These are phyloP conservation scores for Stenodema calcarata DNA, from an alignment of 2,888 invertebrate genomes.

Conservation along the genomic window DNA sequence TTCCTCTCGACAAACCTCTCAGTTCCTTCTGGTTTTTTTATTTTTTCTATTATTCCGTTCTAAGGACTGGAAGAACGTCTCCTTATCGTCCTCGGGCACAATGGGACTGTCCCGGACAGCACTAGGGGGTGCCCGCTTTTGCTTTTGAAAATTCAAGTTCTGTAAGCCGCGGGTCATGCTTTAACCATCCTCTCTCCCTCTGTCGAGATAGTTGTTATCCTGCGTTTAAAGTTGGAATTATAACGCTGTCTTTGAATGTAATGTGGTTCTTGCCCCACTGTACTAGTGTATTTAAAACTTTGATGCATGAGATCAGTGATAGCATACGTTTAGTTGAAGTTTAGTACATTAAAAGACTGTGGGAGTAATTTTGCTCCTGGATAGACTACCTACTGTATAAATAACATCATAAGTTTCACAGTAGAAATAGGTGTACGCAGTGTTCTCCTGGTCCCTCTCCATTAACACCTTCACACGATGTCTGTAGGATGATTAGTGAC, in stretches of 20 bases:
- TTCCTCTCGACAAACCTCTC: background rate
- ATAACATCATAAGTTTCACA: too few species aligned
- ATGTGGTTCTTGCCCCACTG: background rate
- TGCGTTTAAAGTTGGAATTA: background rate
- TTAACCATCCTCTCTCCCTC: background rate
- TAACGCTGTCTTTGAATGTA: background rate
- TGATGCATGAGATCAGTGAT: background rate
- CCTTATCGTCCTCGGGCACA: slow-evolving; percentile 20
- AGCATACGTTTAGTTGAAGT: too few species aligned
- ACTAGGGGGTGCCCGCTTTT: background rate
- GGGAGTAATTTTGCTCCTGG: too few species aligned
- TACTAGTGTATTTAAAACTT: background rate
- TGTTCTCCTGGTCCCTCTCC: too few species aligned
- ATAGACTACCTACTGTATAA: too few species aligned
- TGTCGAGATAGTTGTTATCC: background rate
- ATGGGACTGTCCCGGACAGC: slow-evolving; percentile 21
- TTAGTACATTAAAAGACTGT: too few species aligned
- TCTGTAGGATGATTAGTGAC: too few species aligned
- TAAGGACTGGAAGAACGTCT: background rate
- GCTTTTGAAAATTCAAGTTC: background rate
- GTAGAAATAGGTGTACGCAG: too few species aligned
- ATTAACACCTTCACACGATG: too few species aligned
- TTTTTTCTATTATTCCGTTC: slow-evolving; percentile 28
- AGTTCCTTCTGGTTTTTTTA: background rate
- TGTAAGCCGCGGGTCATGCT: background rate